Conservation (phyloP, 1,140 invertebrate genomes). For the Drosophila prosaltans region DNA sequence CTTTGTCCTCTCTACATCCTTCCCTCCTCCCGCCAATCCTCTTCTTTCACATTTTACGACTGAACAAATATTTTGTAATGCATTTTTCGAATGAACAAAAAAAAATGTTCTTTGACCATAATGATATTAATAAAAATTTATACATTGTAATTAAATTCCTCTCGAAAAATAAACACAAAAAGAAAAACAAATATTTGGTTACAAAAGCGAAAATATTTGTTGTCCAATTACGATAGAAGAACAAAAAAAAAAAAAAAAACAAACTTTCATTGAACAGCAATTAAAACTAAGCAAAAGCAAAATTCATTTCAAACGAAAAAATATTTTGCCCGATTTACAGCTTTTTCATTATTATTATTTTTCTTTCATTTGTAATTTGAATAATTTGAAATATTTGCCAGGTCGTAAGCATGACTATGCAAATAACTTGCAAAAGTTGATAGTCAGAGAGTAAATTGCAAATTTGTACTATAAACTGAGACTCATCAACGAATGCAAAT, state of each 20-base stretch:
- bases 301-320: conserved; percentile 66
- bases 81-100: not conserved
- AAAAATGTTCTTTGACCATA: conserved; percentile 20
- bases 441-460: conserved; percentile 14
- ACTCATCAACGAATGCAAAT: conserved; percentile 40
- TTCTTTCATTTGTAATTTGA: conserved; percentile 11
- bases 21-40: not conserved
- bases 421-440: conserved; percentile 44
- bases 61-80: conserved; percentile 33
- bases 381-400: conserved; percentile 43
- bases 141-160: conserved; percentile 73
- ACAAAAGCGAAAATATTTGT: conserved; percentile 53
- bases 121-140: conserved; percentile 62
- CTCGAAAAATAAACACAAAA: conserved; percentile 20
- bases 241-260: conserved; percentile 22
- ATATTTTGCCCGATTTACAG: conserved; percentile 22
- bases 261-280: conserved; percentile 57
- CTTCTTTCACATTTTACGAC: conserved; percentile 2
- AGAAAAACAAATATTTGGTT: conserved; percentile 17
- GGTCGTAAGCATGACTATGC: conserved; percentile 57
- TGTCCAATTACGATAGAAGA: conserved; percentile 58
- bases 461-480: not conserved
- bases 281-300: conserved; percentile 78
- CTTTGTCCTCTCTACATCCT: not conserved
- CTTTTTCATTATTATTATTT: conserved; percentile 8